A percentile compares a stretch with the other conserved stretches of the same genome.
Evolutionary conservation across 2,888 invertebrate species (phyloP).

Genomic region (Xanthorhoe designata): DNA sequence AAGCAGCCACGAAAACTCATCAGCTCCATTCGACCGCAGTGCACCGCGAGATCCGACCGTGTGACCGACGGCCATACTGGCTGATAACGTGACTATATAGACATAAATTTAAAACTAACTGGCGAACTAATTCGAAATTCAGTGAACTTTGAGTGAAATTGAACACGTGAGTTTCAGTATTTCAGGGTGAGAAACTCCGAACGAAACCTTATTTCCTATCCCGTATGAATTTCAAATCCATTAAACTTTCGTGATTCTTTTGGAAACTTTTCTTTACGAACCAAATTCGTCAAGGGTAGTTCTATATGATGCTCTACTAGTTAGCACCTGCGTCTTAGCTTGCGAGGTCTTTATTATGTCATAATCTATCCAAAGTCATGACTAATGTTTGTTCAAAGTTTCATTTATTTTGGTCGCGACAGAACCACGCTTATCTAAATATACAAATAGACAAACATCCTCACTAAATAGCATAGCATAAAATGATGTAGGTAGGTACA

Average conservation of each 20-base stretch:
- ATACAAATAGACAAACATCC: too few species aligned
- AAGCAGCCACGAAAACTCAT: slow-evolving; percentile 62
- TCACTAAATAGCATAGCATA: too few species aligned
- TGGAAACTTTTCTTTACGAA: not conserved
- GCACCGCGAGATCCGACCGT: slow-evolving; percentile 77
- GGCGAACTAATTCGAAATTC: slow-evolving; percentile 13
- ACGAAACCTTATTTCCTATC: not conserved
- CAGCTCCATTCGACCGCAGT: slow-evolving; percentile 80
- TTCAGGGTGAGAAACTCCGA: not conserved
- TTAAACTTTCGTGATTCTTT: not conserved
- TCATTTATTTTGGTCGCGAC: too few species aligned
- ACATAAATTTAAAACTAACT: slow-evolving; percentile 38
- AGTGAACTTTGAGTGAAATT: slow-evolving; percentile 39
- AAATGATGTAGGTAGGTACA: too few species aligned
- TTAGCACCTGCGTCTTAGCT: too few species aligned
- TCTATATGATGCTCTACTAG: not conserved
- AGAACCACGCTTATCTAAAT: too few species aligned
- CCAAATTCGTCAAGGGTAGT: not conserved
- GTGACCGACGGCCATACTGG: slow-evolving; percentile 70
- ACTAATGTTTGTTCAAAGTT: too few species aligned
- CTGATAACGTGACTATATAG: slow-evolving; percentile 66
- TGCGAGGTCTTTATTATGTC: too few species aligned
- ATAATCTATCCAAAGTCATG: too few species aligned
- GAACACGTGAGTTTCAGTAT: slow-evolving; percentile 49
- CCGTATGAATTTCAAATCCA: not conserved